Base-by-base conservation (phyloP, 64 coral and sea anemone genomes). In the Actinia tenebrosa region DNA sequence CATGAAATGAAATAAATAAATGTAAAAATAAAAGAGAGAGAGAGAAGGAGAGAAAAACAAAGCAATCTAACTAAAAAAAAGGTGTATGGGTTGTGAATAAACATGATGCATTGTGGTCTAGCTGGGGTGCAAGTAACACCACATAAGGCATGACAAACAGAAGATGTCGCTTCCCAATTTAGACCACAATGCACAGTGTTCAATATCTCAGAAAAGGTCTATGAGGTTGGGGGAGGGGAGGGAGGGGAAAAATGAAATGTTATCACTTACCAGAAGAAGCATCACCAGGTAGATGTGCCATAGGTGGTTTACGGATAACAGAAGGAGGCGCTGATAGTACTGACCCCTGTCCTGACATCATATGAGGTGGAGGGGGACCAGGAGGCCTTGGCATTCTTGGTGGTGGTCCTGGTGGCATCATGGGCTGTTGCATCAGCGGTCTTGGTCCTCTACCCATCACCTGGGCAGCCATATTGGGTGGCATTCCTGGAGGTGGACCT, bases 241-340 rank as follows among this genome's bases (percentile, higher is more conserved):
- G 47, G 47, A 50, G 7, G 47, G 7, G 47, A 8, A 50, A 50
- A 8, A 50, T 50, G 47, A 50, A 4, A 8, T 5, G 47, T 50
- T 50, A 58, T 58, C 10, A 53, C 75, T 9, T 56, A 93, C 95
- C 91, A 89, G 91, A 87, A 75, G 83, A 90, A 85, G 9, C 45
- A 58, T 94, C 93, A 46, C 56, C n/a, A 87, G 69, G 52, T 45
- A 83, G 87, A 83, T 84, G 87, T 61, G 97, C 91, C 30, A 89
- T 89, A 19, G 97, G 90, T 63, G 93, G 97, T 84, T 91, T 99
- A 64, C 94, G 89, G 46, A 99, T 99, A 27, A 99, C 91, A 13
- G 97, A 95, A 6, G 97, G 97, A n/a, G 97, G 97, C 58, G 97
- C 97, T 50, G 97, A 99, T 60, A 99, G 89, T 66, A 99, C 90